Evolutionary conservation across 1,140 invertebrate species (phyloP), one percentile per base, ranked within the genome.

Genomic region (Aplysia californica): DNA sequence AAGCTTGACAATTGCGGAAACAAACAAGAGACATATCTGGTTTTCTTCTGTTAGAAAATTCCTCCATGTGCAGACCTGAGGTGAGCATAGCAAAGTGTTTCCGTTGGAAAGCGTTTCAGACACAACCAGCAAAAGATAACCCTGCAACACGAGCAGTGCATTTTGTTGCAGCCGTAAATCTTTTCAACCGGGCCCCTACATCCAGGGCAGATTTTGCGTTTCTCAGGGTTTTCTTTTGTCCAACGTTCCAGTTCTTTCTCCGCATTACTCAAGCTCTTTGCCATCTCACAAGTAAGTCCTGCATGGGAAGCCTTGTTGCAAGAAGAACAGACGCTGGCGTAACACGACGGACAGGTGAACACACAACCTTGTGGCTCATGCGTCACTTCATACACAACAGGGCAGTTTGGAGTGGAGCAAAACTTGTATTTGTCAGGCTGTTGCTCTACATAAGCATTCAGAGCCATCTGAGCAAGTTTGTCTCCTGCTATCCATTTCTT

Each of bases 391-490:
- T 86, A 87, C 5, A 86, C 76, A 33, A 82, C 78, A 18, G 79
- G 75, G 38, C 86, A 88, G 69, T 87, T 79, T 2, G 85, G 83
- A 10, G 85, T 85, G 21, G 77, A 41, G 75, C 86, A 87, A 72
- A 79, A 86, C n/a, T 66, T 79, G 68, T 75, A 85, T 15, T 73
- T 39, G 10, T 82, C 44, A 3, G 59, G 78, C 39, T 84, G 80
- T 70, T 38, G 59, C n/a, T 41, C 10, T 0, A 85, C 75, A 77
- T 82, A 85, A 2, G 50, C 36, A 6, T 44, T 58, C 0, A 86
- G 36, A 21, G 86, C 72, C 29, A 81, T 39, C 18, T 70, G 31
- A 0, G 80, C 56, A 21, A 85, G 64, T 21, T 77, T 68, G 10
- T 61, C 41, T 4, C 71, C 10, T 1, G 50, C 76, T 15, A 80